Conservation (phyloP, 2,113 vertebrate species). For the Tautogolabrus adspersus region DNA sequence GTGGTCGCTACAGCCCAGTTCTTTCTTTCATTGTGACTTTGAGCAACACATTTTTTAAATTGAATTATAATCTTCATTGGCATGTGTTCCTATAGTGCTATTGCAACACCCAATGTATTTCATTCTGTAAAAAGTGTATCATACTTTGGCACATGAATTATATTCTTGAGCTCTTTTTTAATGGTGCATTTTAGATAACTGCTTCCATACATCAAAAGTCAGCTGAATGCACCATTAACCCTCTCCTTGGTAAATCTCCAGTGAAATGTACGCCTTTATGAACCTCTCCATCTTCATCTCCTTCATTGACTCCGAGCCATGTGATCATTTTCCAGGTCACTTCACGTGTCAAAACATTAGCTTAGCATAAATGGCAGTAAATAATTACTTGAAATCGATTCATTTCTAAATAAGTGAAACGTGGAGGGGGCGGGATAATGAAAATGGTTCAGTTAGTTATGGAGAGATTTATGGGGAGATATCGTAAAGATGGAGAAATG, state of each 20-base stretch:
- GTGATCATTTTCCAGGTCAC: constrained; percentile 35
- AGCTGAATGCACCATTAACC: constrained; percentile 34
- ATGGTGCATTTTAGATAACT: background rate
- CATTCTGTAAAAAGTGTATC: background rate
- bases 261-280: background rate
- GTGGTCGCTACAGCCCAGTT: background rate
- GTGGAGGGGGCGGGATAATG: background rate
- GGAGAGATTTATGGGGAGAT: constrained; percentile 26
- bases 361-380: constrained; percentile 14
- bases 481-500: background rate
- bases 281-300: constrained; percentile 41
- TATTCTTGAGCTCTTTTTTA: constrained; percentile 3
- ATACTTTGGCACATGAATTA: background rate
- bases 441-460: constrained; percentile 6
- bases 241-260: constrained; percentile 6
- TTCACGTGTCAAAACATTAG: constrained; percentile 37
- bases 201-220: constrained; percentile 14
- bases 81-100: background rate
- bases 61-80: background rate
- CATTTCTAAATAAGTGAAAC: constrained; percentile 11
- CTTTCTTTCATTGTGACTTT: background rate
- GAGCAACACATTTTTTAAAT: background rate
- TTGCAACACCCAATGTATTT: background rate
- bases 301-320: constrained; percentile 25
- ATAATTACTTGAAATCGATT: constrained; percentile 26